phyloP scores from a whole-genome alignment of 1,140 invertebrate species.

The Macrobrachium nipponense region DNA sequence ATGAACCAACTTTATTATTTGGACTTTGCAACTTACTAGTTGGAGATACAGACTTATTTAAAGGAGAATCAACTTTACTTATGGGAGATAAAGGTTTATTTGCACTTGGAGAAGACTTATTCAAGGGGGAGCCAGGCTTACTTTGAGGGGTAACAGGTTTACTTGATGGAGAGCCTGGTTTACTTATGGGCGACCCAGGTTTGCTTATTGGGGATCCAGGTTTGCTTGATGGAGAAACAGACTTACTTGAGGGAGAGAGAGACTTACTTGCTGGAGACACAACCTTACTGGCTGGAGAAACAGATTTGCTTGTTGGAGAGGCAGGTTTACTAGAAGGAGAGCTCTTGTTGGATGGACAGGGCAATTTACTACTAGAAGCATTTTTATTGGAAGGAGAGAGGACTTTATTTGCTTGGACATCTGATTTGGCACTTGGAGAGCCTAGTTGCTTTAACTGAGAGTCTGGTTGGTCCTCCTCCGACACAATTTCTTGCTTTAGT shows the following conservation, averaged over 20 bases:
- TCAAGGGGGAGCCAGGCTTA: slow-evolving; percentile 5
- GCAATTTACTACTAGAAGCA: neutral
- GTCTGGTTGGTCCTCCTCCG: neutral
- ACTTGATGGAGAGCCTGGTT: slow-evolving; percentile 5
- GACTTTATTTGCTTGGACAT: slow-evolving; percentile 8
- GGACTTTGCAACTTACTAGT: slow-evolving; percentile 5
- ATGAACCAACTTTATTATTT: slow-evolving; percentile 3
- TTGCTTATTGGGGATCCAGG: neutral
- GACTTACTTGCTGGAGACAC: slow-evolving; percentile 12
- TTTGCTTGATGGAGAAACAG: slow-evolving; percentile 21
- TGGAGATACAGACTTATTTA: slow-evolving; percentile 1
- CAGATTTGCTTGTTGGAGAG: slow-evolving; percentile 6
- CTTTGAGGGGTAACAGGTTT: slow-evolving; percentile 9
- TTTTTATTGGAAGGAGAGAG: neutral
- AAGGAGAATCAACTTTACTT: neutral
- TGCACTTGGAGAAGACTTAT: neutral
- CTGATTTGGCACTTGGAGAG: neutral
- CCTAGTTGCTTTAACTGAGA: neutral
- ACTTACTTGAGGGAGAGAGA: neutral
- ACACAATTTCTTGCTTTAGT: no score
- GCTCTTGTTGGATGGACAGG: slow-evolving; percentile 6
- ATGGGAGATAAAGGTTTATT: neutral
- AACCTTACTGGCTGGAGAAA: slow-evolving; percentile 20
- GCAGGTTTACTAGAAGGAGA: slow-evolving; percentile 2
- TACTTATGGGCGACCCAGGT: slow-evolving; percentile 23